Conservation (phyloP, 2,888 invertebrate genomes). For the Ormia ochracea region DNA sequence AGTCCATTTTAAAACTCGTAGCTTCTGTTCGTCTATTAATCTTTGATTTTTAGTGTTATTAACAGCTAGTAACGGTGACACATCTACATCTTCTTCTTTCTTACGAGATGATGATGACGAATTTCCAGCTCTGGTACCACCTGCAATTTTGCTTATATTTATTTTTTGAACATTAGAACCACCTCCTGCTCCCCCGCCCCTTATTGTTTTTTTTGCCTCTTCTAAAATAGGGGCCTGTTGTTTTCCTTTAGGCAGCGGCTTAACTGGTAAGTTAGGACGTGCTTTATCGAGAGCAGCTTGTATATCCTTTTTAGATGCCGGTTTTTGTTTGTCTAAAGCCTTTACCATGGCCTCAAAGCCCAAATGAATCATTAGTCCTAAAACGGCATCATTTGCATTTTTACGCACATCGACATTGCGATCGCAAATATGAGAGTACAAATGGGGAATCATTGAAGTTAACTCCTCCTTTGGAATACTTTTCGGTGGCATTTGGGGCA, state of each 20-base stretch:
- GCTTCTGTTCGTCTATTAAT: conserved; percentile 93
- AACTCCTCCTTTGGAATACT: conserved; percentile 90
- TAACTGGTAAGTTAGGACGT: conserved; percentile 88
- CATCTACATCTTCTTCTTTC: conserved; percentile 91
- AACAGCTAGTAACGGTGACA: conserved; percentile 85
- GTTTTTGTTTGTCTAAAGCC: conserved; percentile 78
- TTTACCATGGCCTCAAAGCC: conserved; percentile 81
- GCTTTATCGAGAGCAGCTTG: conserved; percentile 89
- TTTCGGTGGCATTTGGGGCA: conserved; percentile 84
- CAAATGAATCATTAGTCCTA: conserved; percentile 95
- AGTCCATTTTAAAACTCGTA: conserved; percentile 96
- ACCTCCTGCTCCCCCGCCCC: conserved; percentile 68
- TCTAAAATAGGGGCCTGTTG: conserved; percentile 78
- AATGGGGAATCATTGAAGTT: conserved; percentile 83
- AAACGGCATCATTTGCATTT: conserved; percentile 90
- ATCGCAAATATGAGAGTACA: conserved; percentile 92
- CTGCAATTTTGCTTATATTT: conserved; percentile 62
- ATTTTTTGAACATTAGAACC: conserved; percentile 64
- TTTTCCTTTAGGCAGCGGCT: conserved; percentile 83
- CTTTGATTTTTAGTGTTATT: conserved; percentile 95
- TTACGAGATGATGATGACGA: conserved; percentile 80
- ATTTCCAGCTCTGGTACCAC: conserved; percentile 68
- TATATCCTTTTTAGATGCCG: conserved; percentile 86
- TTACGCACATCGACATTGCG: conserved; percentile 94
- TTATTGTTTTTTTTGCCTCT: conserved; percentile 77